Base-by-base conservation (phyloP, 2,113 vertebrate species). In the Pterocles gutturalis region DNA sequence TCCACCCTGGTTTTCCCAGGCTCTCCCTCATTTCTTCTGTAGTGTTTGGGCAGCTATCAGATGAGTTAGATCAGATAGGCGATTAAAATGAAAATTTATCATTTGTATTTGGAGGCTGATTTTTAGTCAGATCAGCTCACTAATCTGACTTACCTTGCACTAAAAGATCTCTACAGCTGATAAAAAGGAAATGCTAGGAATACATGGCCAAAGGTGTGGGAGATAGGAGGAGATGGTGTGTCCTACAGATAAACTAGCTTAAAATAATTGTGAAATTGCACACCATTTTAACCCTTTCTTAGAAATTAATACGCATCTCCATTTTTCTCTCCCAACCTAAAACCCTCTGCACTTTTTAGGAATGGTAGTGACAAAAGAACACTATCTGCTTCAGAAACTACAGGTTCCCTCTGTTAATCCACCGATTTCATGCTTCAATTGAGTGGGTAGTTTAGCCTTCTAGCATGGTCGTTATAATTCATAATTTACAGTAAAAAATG, bases 1-100 rank as follows among this genome's bases (percentile, higher is more conserved):
- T 95, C 93, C 93, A 95, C 94, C 91, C 93, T 91, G 60, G 58
- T 96, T 96, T 97, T 97, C 96, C 94, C 95, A 97, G 94, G 80
- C 95, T 96, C 93, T 92, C 89, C 83, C 43, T 94, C 70, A 81
- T 71, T 94, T 95, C 90, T 93, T 87, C 64, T 90, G 60, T 77
- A 70, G 71, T 69, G 49, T 66, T 91, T 82, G 53, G 77, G 38
- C 60, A 92, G 83, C 33, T 55, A 89, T 78, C 76, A 81, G 89
- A 93, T 70, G 43, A 67, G 43, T 53, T 84, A 64, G 61, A 96
- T 87, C 72, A 87, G 80, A 87, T 31, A 91, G 38, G 0, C 82
- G 72, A 95, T 92, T 84, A 91, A 87, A 96, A 87, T 64, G 38
- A 95, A 89, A 94, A 94, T 92, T 96, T 84, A 96, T 94, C 51